Conservation (phyloP, 2,888 invertebrate genomes). For the Archips crataeganus region DNA sequence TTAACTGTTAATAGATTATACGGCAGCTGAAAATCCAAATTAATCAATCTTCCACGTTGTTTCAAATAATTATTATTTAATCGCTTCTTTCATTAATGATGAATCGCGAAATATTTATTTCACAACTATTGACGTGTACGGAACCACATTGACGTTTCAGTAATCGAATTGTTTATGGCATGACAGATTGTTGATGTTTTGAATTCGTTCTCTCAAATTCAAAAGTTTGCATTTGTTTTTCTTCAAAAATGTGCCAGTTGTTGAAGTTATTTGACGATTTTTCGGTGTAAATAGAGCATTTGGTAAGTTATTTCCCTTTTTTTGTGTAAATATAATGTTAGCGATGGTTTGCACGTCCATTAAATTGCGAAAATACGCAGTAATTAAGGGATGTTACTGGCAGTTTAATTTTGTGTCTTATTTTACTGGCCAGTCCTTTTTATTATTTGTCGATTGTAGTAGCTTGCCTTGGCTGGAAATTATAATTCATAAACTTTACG, state of each 20-base stretch:
- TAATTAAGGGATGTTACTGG: conserved; percentile 54
- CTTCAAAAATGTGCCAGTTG: conserved; percentile 69
- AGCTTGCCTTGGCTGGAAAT: conserved; percentile 61
- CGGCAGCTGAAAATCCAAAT: no score
- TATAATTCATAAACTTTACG: conserved; percentile 32
- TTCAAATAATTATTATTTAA: no score
- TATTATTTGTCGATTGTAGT: conserved; percentile 48
- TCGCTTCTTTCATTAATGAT: no score
- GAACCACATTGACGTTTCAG: conserved; percentile 41
- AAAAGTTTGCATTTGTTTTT: conserved; percentile 59
- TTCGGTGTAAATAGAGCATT: conserved; percentile 48
- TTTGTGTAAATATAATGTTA: conserved; percentile 47
- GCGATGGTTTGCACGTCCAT: conserved; percentile 34
- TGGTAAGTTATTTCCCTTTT: conserved; percentile 56
- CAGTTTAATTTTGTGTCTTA: conserved; percentile 54
- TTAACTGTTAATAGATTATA: no score
- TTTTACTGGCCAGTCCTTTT: conserved; percentile 61
- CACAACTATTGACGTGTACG: not conserved
- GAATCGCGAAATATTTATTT: no score
- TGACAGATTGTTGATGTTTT: conserved; percentile 61
- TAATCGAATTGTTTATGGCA: conserved; percentile 47
- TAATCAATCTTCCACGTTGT: no score
- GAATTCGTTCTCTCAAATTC: conserved; percentile 57
- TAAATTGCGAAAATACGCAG: conserved; percentile 39
- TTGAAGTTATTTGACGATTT: conserved; percentile 56